phyloP scores from a whole-genome alignment of 2,888 invertebrate species.

The Drosophila infuscata region DNA sequence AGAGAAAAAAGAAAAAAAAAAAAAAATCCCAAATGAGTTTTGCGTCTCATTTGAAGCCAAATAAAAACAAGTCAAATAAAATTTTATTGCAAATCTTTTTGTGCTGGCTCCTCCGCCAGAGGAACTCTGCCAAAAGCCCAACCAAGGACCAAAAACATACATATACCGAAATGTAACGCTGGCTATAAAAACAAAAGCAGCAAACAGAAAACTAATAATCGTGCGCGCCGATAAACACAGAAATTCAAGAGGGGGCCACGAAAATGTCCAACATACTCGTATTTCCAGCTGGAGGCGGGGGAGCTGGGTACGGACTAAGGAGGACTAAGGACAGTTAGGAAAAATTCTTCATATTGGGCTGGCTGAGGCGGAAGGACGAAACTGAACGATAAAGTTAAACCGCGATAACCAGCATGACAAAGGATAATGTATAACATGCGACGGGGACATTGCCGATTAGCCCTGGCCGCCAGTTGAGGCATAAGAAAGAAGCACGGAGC shows the following conservation, averaged over 20 bases:
- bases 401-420: constrained; percentile 80
- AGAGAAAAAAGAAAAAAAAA: constrained; percentile 3
- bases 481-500: constrained; percentile 33
- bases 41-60: constrained; percentile 53
- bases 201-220: constrained; percentile 76
- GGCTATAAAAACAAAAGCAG: constrained; percentile 76
- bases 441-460: constrained; percentile 67
- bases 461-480: constrained; percentile 48
- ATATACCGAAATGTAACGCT: constrained; percentile 72
- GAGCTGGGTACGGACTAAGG: background rate
- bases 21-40: constrained; percentile 41
- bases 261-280: constrained; percentile 32
- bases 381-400: constrained; percentile 77
- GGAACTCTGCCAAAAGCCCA: constrained; percentile 11
- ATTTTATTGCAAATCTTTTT: constrained; percentile 75
- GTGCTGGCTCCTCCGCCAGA: constrained; percentile 17
- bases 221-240: constrained; percentile 78
- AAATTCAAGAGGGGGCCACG: constrained; percentile 47
- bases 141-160: constrained; percentile 43
- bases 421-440: constrained; percentile 71
- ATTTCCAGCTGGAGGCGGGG: constrained; percentile 6
- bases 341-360: constrained; percentile 50
- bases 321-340: constrained; percentile 10
- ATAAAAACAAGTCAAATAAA: constrained; percentile 69
- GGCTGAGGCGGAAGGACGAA: constrained; percentile 38